A percentile compares a stretch with the other conserved stretches of the same genome.
These are phyloP conservation scores for Ptychochromis oligacanthus DNA, from an alignment of 2,113 vertebrate genomes.

Conservation along the genomic window DNA sequence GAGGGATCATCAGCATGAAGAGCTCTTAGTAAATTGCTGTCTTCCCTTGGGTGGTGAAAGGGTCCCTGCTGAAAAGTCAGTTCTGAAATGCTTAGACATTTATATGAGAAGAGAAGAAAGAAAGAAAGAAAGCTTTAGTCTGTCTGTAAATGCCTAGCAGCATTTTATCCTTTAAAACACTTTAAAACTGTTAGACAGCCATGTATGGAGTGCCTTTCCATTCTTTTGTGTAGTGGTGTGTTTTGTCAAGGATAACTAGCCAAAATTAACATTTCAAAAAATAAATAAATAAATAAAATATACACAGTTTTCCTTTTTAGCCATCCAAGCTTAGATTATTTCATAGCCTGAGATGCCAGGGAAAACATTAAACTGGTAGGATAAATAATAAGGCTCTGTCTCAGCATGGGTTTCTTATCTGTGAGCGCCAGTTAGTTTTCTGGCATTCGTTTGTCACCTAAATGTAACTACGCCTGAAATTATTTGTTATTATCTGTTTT, in stretches of 20 bases:
- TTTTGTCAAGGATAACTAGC: neutral
- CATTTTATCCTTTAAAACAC: constrained; percentile 7
- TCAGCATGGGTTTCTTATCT: neutral
- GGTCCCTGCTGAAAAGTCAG: neutral
- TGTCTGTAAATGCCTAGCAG: neutral
- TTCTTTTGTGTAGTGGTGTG: neutral
- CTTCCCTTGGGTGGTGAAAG: constrained; percentile 23
- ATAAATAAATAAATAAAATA: neutral
- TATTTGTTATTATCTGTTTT: neutral
- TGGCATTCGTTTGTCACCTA: neutral
- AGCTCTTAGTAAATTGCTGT: constrained; percentile 21
- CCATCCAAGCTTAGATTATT: neutral
- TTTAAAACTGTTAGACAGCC: neutral
- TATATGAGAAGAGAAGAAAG: too few species aligned
- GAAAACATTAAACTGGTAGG: neutral
- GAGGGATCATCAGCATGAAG: constrained; percentile 13
- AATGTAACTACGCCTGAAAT: neutral
- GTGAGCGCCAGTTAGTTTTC: neutral
- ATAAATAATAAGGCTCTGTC: neutral
- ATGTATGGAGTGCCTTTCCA: neutral
- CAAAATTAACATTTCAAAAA: neutral
- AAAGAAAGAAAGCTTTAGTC: neutral
- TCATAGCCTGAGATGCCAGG: neutral
- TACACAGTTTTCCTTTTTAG: neutral
- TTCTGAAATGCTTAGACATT: constrained; percentile 1